These are phyloP conservation scores for Casuarius casuarius DNA, from an alignment of 2,113 vertebrate genomes.

Conservation along the genomic window DNA sequence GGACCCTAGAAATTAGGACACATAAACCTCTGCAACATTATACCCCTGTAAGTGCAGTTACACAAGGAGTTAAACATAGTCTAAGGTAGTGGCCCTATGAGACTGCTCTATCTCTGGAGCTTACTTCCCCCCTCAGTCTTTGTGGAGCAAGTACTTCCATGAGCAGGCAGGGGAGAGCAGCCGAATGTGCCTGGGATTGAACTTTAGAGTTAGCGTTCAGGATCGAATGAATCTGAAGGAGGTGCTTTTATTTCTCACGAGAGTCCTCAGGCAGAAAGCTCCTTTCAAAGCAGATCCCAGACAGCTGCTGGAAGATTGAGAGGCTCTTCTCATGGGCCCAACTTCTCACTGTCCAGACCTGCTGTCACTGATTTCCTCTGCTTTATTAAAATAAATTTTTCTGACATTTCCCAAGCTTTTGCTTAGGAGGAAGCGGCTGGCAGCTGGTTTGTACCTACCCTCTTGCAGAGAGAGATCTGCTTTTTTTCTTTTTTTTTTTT, in stretches of 20 bases:
- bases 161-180: not conserved
- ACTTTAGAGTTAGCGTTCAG: accelerated
- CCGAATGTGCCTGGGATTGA: accelerated
- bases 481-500: not conserved
- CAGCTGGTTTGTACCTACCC: not conserved
- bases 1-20: not conserved
- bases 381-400: not conserved
- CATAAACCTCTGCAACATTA: not conserved
- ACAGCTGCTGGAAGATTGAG: not conserved
- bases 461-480: not conserved
- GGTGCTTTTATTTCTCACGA: not conserved
- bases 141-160: not conserved
- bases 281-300: not conserved
- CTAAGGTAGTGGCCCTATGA: not conserved
- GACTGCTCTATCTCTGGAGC: not conserved
- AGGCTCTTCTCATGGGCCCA: not conserved
- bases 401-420: not conserved
- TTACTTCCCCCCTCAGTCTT: not conserved
- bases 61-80: not conserved
- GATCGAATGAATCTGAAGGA: accelerated
- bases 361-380: not conserved
- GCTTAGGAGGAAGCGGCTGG: not conserved
- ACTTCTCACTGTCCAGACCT: not conserved
- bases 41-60: not conserved
- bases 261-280: not conserved